Conservation (phyloP, 2,888 invertebrate genomes). For the Leptinotarsa tumamoca region DNA sequence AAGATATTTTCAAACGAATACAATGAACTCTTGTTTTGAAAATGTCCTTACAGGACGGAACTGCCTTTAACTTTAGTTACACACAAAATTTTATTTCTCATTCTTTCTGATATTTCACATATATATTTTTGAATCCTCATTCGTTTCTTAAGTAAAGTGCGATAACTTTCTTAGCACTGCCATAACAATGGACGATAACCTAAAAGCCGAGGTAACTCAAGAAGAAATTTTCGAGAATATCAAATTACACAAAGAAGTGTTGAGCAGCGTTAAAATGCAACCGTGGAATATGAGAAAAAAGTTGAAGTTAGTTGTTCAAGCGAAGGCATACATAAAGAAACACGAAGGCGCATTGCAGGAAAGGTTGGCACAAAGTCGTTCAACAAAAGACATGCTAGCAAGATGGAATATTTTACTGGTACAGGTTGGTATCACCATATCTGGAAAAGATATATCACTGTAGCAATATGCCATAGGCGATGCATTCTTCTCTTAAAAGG, state of each 20-base stretch:
- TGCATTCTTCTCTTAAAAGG: too few species aligned
- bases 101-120: too few species aligned
- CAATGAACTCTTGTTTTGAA: too few species aligned
- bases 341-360: conserved; percentile 93
- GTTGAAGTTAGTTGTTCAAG: conserved; percentile 83
- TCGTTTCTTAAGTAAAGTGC: not conserved
- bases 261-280: conserved; percentile 87
- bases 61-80: too few species aligned
- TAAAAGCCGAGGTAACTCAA: conserved; percentile 75
- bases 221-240: conserved; percentile 93
- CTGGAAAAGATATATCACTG: not conserved
- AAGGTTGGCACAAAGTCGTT: conserved; percentile 88
- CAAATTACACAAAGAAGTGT: conserved; percentile 89
- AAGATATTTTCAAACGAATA: too few species aligned
- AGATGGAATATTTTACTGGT: conserved; percentile 84
- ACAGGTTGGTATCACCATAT: conserved; percentile 72
- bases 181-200: conserved; percentile 81
- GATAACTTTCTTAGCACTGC: conserved; percentile 72
- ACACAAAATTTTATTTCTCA: too few species aligned
- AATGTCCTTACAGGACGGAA: too few species aligned
- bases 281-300: conserved; percentile 88
- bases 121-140: not conserved
- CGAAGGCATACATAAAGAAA: conserved; percentile 87
- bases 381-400: conserved; percentile 86
- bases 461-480: too few species aligned